Conservation (phyloP, 2,113 vertebrate species). For the Cyprinodon brontotheroides region DNA sequence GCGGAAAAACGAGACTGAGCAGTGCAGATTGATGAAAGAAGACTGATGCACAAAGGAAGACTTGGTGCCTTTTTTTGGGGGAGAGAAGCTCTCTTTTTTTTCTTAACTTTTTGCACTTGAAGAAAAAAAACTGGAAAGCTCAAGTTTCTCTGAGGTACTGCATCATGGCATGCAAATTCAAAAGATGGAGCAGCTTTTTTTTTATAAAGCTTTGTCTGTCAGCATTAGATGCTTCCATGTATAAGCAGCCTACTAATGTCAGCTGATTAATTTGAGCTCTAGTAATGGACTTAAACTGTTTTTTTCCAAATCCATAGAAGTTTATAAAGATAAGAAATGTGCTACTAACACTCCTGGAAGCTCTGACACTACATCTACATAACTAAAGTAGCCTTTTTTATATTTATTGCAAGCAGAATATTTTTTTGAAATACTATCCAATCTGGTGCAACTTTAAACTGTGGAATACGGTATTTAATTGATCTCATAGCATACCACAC, state of each 20-base stretch:
- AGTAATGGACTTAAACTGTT: constrained; percentile 29
- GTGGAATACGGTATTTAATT: constrained; percentile 33
- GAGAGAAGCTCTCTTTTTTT: constrained; percentile 43
- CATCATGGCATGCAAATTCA: constrained; percentile 44
- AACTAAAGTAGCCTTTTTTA: constrained; percentile 34
- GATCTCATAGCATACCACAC: constrained; percentile 42
- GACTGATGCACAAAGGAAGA: constrained; percentile 57
- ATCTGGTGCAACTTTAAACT: constrained; percentile 31
- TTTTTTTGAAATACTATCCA: constrained; percentile 34
- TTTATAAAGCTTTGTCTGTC: constrained; percentile 34
- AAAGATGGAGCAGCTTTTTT: constrained; percentile 4
- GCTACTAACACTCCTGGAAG: constrained; percentile 58
- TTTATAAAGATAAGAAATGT: constrained; percentile 16
- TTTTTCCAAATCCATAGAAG: constrained; percentile 55
- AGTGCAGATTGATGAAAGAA: constrained; percentile 34
- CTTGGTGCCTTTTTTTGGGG: constrained; percentile 2
- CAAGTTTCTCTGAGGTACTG: constrained; percentile 48
- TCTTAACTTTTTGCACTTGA: constrained; percentile 66
- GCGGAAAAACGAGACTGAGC: constrained; percentile 16
- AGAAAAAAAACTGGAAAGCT: constrained; percentile 46
- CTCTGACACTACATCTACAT: constrained; percentile 43
- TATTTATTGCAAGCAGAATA: constrained; percentile 63
- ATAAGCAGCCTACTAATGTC: constrained; percentile 24
- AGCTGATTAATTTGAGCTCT: constrained; percentile 23
- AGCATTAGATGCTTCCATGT: constrained; percentile 41